A percentile compares a stretch with the other conserved stretches of the same genome.
Conservation (phyloP, 37 sponge, comb jelly and placozoan genomes). For the Eunapius fragilis region DNA sequence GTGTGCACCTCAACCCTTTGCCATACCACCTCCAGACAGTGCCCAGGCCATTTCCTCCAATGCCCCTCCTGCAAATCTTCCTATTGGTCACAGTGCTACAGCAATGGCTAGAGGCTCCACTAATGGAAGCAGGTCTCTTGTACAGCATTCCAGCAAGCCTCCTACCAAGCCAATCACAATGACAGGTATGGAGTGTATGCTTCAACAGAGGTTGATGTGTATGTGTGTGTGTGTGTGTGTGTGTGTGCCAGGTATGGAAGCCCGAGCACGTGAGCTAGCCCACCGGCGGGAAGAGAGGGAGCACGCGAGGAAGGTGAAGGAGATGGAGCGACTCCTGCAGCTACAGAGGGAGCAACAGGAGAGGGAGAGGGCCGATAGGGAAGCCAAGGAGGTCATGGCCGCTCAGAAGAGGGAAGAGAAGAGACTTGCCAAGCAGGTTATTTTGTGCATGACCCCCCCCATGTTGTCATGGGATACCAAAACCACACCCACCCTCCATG, state of each 20-base stretch:
- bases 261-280: constrained; percentile 50
- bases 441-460: background rate
- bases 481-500: background rate
- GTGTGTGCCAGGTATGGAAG: constrained; percentile 48
- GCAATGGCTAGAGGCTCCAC: background rate
- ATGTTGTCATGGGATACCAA: background rate
- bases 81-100: background rate
- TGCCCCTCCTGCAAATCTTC: background rate
- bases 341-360: constrained; percentile 52
- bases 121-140: no score
- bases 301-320: constrained; percentile 27
- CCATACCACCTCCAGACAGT: background rate
- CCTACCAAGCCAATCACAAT: constrained; percentile 44
- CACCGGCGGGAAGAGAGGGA: constrained; percentile 52
- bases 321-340: constrained; percentile 33
- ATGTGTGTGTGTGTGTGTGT: background rate
- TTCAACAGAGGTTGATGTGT: no score
- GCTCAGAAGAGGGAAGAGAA: constrained; percentile 59
- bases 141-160: constrained; percentile 12
- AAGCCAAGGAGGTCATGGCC: constrained; percentile 37
- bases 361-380: constrained; percentile 23
- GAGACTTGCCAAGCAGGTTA: constrained; percentile 61
- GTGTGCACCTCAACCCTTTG: no score
- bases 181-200: constrained; percentile 33
- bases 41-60: background rate